A percentile compares a stretch with the other conserved stretches of the same genome.
phyloP scores from a whole-genome alignment of 1,140 invertebrate species.

The Eupeodes corollae region DNA sequence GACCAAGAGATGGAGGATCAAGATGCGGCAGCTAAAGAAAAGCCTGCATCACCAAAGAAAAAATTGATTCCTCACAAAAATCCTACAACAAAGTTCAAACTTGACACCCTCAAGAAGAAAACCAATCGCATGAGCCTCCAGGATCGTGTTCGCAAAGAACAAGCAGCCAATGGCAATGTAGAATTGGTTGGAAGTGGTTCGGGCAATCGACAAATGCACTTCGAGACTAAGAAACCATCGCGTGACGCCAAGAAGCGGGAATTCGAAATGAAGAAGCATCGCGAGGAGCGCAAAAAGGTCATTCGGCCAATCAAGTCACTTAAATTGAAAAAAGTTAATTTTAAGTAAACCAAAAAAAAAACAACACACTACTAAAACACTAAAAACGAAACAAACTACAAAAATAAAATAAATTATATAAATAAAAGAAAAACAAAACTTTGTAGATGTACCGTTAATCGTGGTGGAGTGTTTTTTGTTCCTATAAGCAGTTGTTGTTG shows the following conservation, averaged over 20 bases:
- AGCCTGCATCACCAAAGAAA: not conserved
- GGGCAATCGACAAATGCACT: constrained; percentile 69
- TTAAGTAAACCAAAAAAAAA: constrained; percentile 18
- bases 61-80: constrained; percentile 48
- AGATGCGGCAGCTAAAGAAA: not conserved
- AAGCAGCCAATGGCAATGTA: constrained; percentile 43
- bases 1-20: constrained; percentile 26
- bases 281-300: constrained; percentile 58
- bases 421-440: no score
- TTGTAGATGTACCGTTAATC: no score
- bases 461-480: no score
- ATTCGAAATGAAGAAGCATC: constrained; percentile 49
- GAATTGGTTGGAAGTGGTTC: constrained; percentile 45
- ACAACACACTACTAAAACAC: no score
- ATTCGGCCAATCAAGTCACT: constrained; percentile 50
- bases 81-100: constrained; percentile 45
- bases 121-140: constrained; percentile 50
- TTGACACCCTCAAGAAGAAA: constrained; percentile 36
- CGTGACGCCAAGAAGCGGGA: constrained; percentile 37
- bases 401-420: no score
- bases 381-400: no score
- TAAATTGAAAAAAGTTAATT: constrained; percentile 32
- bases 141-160: constrained; percentile 51
- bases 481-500: no score
- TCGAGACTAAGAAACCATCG: constrained; percentile 48